A percentile compares a stretch with the other conserved stretches of the same genome.
These are phyloP conservation scores for Astreopora myriophthalma DNA, from an alignment of 64 coral and sea anemone genomes.

Conservation along the genomic window DNA sequence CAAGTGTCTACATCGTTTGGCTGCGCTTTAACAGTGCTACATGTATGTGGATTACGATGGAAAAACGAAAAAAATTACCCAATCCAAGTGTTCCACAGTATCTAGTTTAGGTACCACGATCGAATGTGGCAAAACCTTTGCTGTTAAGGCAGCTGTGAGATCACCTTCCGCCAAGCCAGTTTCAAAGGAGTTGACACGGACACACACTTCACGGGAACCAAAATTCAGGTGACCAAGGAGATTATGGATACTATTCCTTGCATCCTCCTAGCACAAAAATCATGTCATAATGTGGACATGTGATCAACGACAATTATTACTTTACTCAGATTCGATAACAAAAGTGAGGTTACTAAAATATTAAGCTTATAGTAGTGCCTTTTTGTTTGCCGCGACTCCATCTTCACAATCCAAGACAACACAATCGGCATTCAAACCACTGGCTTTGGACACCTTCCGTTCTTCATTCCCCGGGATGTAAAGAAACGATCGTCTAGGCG, in stretches of 20 bases:
- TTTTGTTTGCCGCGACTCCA: conserved; percentile 79
- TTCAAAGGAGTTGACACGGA: conserved; percentile 89
- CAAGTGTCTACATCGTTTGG: not conserved
- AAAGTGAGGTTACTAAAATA: not conserved
- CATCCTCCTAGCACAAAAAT: conserved; percentile 74
- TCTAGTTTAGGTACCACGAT: conserved; percentile 97
- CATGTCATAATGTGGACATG: not conserved
- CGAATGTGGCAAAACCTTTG: conserved; percentile 67
- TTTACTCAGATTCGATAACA: not conserved
- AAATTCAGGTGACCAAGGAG: conserved; percentile 74
- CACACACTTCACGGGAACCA: conserved; percentile 90
- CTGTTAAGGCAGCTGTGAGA: conserved; percentile 72
- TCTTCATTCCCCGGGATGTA: conserved; percentile 99
- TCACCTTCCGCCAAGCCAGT: conserved; percentile 94
- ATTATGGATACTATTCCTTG: conserved; percentile 67
- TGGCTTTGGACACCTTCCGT: conserved; percentile 89
- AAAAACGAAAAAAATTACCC: conserved; percentile 73
- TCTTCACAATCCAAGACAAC: conserved; percentile 99
- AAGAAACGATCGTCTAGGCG: conserved; percentile 89
- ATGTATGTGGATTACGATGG: too few species aligned
- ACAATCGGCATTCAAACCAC: conserved; percentile 74
- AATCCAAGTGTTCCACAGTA: conserved; percentile 77
- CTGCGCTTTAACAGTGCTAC: too few species aligned
- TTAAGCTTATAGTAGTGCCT: conserved; percentile 24
- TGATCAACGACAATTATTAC: not conserved